phyloP scores from a whole-genome alignment of 1,140 invertebrate genomes.

The Brevipalpus yothersi region DNA sequence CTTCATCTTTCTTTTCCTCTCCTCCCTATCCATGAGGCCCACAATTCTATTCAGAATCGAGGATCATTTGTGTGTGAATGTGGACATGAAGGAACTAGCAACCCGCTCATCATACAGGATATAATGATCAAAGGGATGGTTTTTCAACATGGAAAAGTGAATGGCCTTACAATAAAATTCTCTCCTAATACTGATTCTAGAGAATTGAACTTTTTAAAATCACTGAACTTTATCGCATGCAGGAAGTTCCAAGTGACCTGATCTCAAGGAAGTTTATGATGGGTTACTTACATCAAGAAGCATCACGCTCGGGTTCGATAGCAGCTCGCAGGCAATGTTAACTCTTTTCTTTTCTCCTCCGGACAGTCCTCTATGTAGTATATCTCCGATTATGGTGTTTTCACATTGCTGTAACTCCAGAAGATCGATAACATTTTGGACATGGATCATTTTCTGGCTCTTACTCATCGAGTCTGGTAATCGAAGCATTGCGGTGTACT shows the following conservation, averaged over 20 bases:
- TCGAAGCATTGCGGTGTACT: slow-evolving; percentile 42
- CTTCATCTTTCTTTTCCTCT: no score
- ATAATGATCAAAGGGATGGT: no score
- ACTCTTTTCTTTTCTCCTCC: slow-evolving; percentile 66
- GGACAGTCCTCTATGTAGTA: slow-evolving; percentile 46
- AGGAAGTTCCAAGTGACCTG: not conserved
- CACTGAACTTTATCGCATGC: not conserved
- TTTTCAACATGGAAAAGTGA: no score
- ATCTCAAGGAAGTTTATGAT: not conserved
- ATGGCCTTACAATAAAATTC: no score
- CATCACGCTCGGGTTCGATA: slow-evolving; percentile 61
- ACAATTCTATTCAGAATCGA: no score
- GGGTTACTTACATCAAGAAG: slow-evolving; percentile 48
- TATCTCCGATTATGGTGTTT: slow-evolving; percentile 56
- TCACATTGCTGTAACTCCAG: slow-evolving; percentile 47
- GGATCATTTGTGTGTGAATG: no score
- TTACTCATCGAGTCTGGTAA: slow-evolving; percentile 46
- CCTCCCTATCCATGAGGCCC: no score
- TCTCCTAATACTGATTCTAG: no score
- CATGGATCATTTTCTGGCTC: slow-evolving; percentile 45
- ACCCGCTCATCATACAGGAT: no score
- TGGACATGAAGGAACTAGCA: no score
- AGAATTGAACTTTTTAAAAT: not conserved
- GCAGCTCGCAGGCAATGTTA: slow-evolving; percentile 59
- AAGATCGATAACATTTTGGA: slow-evolving; percentile 51